A percentile compares a stretch with the other conserved stretches of the same genome.
phyloP scores from a whole-genome alignment of 2,888 invertebrate species.

The Sepioteuthis lessoniana region DNA sequence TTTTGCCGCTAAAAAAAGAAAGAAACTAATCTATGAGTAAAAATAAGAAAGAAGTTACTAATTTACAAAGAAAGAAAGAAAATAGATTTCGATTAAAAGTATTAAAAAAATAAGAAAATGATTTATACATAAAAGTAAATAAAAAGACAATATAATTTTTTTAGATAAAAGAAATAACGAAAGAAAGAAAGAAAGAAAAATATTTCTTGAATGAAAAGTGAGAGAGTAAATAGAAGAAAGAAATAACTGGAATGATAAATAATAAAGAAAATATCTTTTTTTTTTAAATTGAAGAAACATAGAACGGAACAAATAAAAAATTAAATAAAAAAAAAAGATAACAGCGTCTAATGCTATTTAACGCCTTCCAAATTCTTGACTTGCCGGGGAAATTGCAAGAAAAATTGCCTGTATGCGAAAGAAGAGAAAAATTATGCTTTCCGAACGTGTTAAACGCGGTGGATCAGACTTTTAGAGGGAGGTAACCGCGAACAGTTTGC shows the following conservation, averaged over 20 bases:
- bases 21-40: too few species aligned
- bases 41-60: too few species aligned
- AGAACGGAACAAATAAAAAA: background rate
- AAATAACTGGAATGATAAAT: background rate
- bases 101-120: too few species aligned
- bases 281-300: too few species aligned
- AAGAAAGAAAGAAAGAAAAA: background rate
- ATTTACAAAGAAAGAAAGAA: background rate
- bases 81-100: too few species aligned
- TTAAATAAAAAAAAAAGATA: background rate
- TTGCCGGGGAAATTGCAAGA: background rate
- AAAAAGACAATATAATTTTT: too few species aligned
- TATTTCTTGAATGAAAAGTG: background rate
- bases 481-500: background rate
- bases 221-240: background rate
- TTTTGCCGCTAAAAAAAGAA: too few species aligned
- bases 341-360: background rate
- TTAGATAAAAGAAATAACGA: too few species aligned
- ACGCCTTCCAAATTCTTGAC: conserved; percentile 33
- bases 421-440: background rate
- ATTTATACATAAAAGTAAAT: too few species aligned
- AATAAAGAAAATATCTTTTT: too few species aligned
- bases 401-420: background rate
- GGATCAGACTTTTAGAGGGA: background rate
- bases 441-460: conserved; percentile 2